A percentile compares a stretch with the other conserved stretches of the same genome.
Conservation (phyloP, 2,113 vertebrate genomes). For the Pseudopodoces humilis region DNA sequence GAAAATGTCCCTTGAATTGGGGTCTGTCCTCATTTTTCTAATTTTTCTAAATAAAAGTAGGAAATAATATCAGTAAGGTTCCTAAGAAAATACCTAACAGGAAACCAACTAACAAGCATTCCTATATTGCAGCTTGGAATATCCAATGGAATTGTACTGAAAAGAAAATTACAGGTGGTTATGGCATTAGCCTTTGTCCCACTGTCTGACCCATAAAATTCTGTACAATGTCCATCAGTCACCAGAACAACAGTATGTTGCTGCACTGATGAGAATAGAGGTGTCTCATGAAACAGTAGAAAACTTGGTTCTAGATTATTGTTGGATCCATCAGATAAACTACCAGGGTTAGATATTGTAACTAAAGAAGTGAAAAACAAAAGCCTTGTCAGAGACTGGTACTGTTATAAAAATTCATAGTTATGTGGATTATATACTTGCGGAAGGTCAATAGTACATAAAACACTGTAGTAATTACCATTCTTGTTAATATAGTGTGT, state of each 20-base stretch:
- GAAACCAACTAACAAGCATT: background rate
- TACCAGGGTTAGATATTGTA: background rate
- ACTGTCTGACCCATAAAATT: background rate
- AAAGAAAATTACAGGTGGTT: background rate
- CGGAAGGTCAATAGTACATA: background rate
- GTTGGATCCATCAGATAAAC: background rate
- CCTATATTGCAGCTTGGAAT: background rate
- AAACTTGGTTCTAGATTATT: background rate
- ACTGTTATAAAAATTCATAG: background rate
- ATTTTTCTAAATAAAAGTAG: background rate
- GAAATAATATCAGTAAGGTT: background rate
- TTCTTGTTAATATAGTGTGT: background rate
- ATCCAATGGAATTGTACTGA: background rate
- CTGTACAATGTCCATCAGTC: background rate
- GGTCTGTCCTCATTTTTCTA: background rate
- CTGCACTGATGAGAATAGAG: background rate
- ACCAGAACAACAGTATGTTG: accelerated
- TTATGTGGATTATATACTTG: background rate
- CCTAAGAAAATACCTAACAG: background rate
- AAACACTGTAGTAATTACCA: background rate
- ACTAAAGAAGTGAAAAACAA: background rate
- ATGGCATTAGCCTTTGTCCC: background rate
- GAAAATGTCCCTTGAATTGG: background rate
- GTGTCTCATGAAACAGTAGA: background rate
- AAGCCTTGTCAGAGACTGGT: background rate